Conservation (phyloP, 1,140 invertebrate species). For the Heterodera schachtii region DNA sequence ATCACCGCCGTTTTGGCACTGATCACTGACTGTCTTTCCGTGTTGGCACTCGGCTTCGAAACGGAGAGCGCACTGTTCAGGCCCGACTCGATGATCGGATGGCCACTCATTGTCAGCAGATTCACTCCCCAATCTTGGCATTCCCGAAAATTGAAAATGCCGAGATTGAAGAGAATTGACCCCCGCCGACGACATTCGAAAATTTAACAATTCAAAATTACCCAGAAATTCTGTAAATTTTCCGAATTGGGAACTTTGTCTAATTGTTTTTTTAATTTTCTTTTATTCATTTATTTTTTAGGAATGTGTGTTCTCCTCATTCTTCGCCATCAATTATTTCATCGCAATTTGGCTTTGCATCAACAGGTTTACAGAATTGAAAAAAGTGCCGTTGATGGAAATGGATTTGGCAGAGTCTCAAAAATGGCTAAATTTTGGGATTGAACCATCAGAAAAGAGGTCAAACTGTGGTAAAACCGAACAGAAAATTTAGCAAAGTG, state of each 20-base stretch:
- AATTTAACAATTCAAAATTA: too few species aligned
- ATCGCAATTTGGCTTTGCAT: slow-evolving; percentile 43
- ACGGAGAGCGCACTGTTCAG: slow-evolving; percentile 33
- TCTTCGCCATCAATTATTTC: slow-evolving; percentile 45
- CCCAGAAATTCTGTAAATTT: too few species aligned
- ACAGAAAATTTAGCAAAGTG: slow-evolving; percentile 2
- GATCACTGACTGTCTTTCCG: slow-evolving; percentile 31
- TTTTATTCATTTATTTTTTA: slow-evolving; percentile 2
- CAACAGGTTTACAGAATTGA: slow-evolving; percentile 12
- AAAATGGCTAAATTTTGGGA: too few species aligned
- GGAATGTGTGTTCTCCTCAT: slow-evolving; percentile 39
- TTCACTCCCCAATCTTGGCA: neutral
- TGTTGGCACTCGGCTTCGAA: slow-evolving; percentile 33
- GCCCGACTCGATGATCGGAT: slow-evolving; percentile 26
- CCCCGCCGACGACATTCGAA: too few species aligned
- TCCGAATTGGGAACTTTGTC: too few species aligned
- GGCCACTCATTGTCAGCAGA: slow-evolving; percentile 38
- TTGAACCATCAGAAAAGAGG: neutral
- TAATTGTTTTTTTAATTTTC: slow-evolving; percentile 11
- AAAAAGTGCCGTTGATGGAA: too few species aligned
- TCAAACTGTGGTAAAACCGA: neutral
- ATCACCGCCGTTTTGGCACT: slow-evolving; percentile 35
- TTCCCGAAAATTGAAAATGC: too few species aligned
- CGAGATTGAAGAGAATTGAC: too few species aligned
- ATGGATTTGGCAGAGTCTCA: too few species aligned